These are phyloP conservation scores for Halcyon badia DNA, from an alignment of 2,797 vertebrate genomes.

Conservation along the genomic window DNA sequence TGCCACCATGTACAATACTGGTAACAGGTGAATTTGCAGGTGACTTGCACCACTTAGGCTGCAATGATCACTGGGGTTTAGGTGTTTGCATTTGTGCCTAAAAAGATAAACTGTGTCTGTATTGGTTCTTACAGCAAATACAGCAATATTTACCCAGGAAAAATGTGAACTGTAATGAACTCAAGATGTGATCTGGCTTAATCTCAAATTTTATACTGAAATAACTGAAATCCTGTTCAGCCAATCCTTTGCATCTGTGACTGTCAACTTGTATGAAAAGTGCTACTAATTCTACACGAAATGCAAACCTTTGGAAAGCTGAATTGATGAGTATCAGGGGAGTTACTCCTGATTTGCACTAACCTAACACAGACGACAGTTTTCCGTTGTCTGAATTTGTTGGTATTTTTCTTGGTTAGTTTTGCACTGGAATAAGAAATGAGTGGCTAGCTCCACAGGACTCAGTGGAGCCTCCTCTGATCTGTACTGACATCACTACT, in stretches of 20 bases:
- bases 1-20: not conserved
- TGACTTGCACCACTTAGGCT: not conserved
- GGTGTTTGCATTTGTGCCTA: not conserved
- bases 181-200: not conserved
- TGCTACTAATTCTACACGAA: not conserved
- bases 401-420: not conserved
- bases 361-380: not conserved
- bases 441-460: not conserved
- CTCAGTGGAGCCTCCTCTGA: not conserved
- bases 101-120: not conserved
- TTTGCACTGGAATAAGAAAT: not conserved
- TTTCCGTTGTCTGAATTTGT: not conserved
- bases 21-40: not conserved
- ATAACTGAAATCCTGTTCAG: not conserved
- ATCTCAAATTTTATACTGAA: not conserved
- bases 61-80: not conserved
- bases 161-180: not conserved
- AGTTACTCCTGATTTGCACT: not conserved
- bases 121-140: not conserved
- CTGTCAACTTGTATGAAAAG: not conserved
- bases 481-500: not conserved
- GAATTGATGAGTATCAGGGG: accelerated
- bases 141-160: not conserved
- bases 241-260: not conserved
- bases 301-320: not conserved